Evolutionary conservation across 2,888 invertebrate genomes (phyloP).

Genomic region (Synergus laeviventris): DNA sequence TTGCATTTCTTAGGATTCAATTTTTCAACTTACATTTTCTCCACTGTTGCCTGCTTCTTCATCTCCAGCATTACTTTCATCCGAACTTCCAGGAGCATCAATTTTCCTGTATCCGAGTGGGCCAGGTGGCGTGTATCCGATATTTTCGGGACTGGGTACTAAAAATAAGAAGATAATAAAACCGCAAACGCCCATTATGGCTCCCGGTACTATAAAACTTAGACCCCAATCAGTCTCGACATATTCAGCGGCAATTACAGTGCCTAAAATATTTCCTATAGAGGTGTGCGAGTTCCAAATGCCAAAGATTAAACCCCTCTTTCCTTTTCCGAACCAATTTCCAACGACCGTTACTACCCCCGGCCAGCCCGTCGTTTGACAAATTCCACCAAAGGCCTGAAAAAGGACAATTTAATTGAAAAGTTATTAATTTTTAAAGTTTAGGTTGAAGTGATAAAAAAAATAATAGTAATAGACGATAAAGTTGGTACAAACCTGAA

Average conservation of each 20-base stretch:
- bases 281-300: constrained; percentile 99
- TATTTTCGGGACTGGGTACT: constrained; percentile 88
- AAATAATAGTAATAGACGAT: background rate
- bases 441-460: background rate
- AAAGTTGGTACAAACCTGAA: constrained; percentile 82
- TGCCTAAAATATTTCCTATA: constrained; percentile 95
- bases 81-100: constrained; percentile 66
- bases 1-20: background rate
- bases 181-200: constrained; percentile 85
- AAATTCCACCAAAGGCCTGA: constrained; percentile 88
- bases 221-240: constrained; percentile 93
- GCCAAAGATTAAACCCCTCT: constrained; percentile 94
- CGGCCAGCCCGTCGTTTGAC: constrained; percentile 97
- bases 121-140: constrained; percentile 80
- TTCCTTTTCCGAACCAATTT: constrained; percentile 97
- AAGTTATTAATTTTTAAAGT: constrained; percentile 27
- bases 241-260: constrained; percentile 91
- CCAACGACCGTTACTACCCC: constrained; percentile 94
- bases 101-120: constrained; percentile 64
- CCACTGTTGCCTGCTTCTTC: constrained; percentile 52
- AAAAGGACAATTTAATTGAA: constrained; percentile 48
- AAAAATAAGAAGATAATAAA: constrained; percentile 89
- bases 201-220: constrained; percentile 94
- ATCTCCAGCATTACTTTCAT: constrained; percentile 61
- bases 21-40: constrained; percentile 67